Conservation (phyloP, 1,140 invertebrate species). For the Papilio helenus region DNA sequence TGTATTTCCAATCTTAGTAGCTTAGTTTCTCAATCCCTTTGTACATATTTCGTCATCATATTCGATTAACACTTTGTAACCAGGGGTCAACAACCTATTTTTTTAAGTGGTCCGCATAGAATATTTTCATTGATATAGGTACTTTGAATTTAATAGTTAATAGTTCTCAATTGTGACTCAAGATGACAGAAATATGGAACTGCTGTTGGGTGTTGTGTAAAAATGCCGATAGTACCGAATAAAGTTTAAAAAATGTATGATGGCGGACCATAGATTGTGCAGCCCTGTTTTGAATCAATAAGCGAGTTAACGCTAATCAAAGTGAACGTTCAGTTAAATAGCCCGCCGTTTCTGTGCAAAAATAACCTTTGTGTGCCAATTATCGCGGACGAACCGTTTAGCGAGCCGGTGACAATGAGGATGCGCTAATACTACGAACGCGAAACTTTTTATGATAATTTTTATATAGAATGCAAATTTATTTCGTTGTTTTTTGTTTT, state of each 20-base stretch:
- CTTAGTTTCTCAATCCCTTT: neutral
- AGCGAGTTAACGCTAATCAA: constrained; percentile 27
- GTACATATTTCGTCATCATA: neutral
- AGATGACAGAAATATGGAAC: too few relatives aligned
- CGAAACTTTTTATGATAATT: constrained; percentile 51
- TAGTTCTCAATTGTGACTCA: too few relatives aligned
- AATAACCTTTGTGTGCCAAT: constrained; percentile 66
- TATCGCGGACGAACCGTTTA: constrained; percentile 67
- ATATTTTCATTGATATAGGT: neutral
- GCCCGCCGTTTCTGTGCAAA: constrained; percentile 26
- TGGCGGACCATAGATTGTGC: neutral
- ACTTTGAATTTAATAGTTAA: neutral
- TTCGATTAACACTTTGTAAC: neutral
- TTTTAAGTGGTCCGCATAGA: neutral
- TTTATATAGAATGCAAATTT: constrained; percentile 61
- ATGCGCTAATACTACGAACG: constrained; percentile 61
- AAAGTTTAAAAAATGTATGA: neutral
- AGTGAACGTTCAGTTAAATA: constrained; percentile 24
- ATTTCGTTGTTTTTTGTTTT: constrained; percentile 47
- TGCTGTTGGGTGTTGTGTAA: too few relatives aligned
- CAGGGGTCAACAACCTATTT: neutral
- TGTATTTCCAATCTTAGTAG: neutral
- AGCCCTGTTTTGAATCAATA: constrained; percentile 10
- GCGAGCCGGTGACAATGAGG: constrained; percentile 68
- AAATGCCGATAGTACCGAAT: too few relatives aligned